Evolutionary conservation across 2,797 vertebrate genomes (phyloP), one percentile per base, ranked within the genome.

Genomic region (Smutsia gigantea): DNA sequence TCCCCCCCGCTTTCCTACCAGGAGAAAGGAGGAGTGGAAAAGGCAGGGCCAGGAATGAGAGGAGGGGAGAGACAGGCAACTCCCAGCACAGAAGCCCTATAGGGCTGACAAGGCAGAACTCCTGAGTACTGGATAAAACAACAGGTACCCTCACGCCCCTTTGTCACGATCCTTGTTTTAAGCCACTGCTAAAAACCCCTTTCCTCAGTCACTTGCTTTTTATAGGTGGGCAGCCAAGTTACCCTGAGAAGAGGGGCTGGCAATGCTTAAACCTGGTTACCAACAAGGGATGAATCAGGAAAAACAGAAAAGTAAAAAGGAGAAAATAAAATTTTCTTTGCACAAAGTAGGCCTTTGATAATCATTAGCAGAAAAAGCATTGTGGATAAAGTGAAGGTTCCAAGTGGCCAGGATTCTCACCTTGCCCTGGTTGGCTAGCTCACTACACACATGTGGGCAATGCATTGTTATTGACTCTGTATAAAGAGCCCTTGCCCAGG

Each of bases 81-180:
- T 15, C 29, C 71, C 9, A 27, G 5, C 1, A 7, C 49, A n/a
- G 4, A 29, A 34, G 21, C 2, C 14, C 13, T 2, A 1, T 14
- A 51, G 1, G 19, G 49, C 11, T 15, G 49, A 18, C 29, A 4
- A 12, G 18, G 25, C 18, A 0, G 2, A 6, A 37, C n/a, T 53
- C 23, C 46, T 2, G 25, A 39, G 23, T 9, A 39, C n/a, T 2
- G 8, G 55, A 25, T 29, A 37, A 51, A 34, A 57, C 13, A 10
- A 11, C 51, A 37, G 11, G 34, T 5, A 23, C 0, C 8, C 63
- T 39, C 3, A 2, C 5, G 6, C 3, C 42, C 31, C 51, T 63
- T 42, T 51, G 37, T 15, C 51, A 29, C 0, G 21, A 55, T 27
- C 51, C 4, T 75, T 27, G 68, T 57, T 57, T 46, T n/a, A 51